Conservation (phyloP, 2,888 invertebrate species). For the Argynnis bischoffii region DNA sequence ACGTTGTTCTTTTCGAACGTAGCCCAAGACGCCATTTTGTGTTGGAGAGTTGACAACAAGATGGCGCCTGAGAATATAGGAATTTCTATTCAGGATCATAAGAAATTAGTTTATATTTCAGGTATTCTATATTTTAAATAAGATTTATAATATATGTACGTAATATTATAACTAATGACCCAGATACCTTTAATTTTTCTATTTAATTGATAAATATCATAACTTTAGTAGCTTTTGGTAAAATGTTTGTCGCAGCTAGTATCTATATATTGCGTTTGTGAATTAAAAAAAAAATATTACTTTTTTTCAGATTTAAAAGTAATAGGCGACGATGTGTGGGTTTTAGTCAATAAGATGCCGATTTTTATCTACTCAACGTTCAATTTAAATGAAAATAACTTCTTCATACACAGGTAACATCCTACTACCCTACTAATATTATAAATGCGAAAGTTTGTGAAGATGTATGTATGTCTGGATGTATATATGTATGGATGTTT, state of each 20-base stretch:
- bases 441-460: background rate
- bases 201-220: no score
- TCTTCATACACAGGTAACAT: conserved; percentile 76
- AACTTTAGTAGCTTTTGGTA: no score
- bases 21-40: conserved; percentile 87
- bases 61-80: conserved; percentile 80
- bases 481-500: no score
- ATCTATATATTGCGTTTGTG: background rate
- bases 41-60: conserved; percentile 86
- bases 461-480: no score
- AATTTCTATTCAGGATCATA: conserved; percentile 82
- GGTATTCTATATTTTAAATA: conserved; percentile 48
- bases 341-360: conserved; percentile 86
- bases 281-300: background rate
- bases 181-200: no score
- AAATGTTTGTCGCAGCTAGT: no score
- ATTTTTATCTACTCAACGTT: conserved; percentile 83
- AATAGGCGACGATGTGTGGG: conserved; percentile 83
- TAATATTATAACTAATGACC: no score
- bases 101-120: conserved; percentile 86
- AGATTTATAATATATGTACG: no score
- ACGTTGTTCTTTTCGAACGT: conserved; percentile 87
- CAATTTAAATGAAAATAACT: conserved; percentile 82
- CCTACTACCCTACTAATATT: background rate
- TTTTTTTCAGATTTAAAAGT: conserved; percentile 72